phyloP scores from a whole-genome alignment of 2,113 vertebrate species.

The Ailurus styani region DNA sequence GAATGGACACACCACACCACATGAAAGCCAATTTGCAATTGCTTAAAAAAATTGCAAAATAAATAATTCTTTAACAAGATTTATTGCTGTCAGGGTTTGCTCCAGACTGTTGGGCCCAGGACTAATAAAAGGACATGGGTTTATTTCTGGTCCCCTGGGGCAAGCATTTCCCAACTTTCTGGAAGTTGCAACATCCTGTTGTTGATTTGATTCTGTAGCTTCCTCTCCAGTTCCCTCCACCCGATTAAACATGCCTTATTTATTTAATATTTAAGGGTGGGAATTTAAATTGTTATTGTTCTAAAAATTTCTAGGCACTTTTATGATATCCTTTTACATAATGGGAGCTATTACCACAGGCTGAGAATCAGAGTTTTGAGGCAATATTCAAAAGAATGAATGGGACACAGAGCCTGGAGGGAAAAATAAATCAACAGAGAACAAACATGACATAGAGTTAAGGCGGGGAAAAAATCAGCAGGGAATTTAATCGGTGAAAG shows the following conservation, averaged over 20 bases:
- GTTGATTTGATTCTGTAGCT: neutral
- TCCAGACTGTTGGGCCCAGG: neutral
- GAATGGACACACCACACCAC: neutral
- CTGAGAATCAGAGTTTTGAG: neutral
- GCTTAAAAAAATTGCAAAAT: neutral
- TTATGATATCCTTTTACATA: neutral
- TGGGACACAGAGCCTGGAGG: neutral
- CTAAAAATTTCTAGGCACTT: neutral
- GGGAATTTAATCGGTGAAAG: neutral
- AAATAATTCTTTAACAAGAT: neutral
- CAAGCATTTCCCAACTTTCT: neutral
- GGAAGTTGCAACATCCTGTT: neutral
- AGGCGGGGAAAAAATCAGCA: neutral
- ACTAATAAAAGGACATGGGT: no score
- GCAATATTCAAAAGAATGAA: neutral
- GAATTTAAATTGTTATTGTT: neutral
- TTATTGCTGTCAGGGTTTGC: neutral
- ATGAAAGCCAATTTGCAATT: slow-evolving; percentile 23
- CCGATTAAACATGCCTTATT: neutral
- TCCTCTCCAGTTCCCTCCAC: neutral
- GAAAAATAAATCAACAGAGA: neutral
- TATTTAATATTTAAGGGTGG: neutral
- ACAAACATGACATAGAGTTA: neutral
- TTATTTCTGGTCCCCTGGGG: neutral
- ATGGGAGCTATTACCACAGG: neutral